Evolutionary conservation across 2,888 invertebrate species (phyloP).

Genomic region (Coelopa pilipes): DNA sequence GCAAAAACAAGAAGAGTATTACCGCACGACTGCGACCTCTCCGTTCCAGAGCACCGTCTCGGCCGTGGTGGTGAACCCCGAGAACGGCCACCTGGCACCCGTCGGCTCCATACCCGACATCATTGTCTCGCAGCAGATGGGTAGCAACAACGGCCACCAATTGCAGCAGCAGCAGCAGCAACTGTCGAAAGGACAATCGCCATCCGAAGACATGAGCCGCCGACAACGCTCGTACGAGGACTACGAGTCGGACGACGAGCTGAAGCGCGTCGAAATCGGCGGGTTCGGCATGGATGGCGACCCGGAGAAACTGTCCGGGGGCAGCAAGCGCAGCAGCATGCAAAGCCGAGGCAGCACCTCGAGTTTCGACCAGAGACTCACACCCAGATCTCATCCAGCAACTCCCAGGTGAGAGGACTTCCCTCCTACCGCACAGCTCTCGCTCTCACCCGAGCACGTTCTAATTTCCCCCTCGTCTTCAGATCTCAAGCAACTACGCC

Average conservation of each 20-base stretch:
- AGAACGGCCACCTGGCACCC: conserved; percentile 41
- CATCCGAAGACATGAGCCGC: conserved; percentile 68
- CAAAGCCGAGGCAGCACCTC: conserved; percentile 93
- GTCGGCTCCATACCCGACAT: conserved; percentile 56
- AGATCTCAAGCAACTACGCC: conserved; percentile 93
- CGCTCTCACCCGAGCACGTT: too few species aligned
- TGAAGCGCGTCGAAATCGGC: conserved; percentile 86
- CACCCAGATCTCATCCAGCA: conserved; percentile 90
- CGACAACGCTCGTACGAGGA: conserved; percentile 75
- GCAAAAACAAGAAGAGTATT: conserved; percentile 67
- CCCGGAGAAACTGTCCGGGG: conserved; percentile 78
- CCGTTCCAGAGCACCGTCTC: conserved; percentile 67
- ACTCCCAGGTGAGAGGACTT: conserved; percentile 77
- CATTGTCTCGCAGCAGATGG: conserved; percentile 57
- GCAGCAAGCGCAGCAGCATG: conserved; percentile 90
- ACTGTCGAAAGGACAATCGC: conserved; percentile 44
- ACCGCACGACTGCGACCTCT: conserved; percentile 71
- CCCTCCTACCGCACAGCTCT: conserved; percentile 2
- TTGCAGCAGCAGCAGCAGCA: conserved; percentile 30
- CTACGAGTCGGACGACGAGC: conserved; percentile 90
- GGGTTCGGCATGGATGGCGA: conserved; percentile 74
- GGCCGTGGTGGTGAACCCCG: conserved; percentile 41
- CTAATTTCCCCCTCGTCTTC: conserved; percentile 1
- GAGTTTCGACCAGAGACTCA: conserved; percentile 85
- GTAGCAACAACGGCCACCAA: conserved; percentile 42